phyloP scores from a whole-genome alignment of 30 jellyfish, hydroid and myxozoan species.

The Cassiopea andromeda region DNA sequence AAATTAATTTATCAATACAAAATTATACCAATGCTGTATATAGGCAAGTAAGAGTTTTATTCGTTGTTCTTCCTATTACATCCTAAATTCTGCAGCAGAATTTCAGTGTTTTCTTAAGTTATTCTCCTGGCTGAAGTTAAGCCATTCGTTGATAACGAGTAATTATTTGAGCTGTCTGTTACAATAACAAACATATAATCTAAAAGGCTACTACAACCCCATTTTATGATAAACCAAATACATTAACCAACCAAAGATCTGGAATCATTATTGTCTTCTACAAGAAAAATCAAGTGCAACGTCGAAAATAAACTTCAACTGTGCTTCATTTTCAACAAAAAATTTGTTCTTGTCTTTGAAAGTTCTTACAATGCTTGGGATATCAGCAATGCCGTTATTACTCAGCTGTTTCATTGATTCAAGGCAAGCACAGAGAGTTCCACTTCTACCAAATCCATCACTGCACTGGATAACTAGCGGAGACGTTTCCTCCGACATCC shows the following conservation, averaged over 20 bases:
- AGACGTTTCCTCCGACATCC: conserved; percentile 45
- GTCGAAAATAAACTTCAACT: conserved; percentile 65
- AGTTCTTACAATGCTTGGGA: conserved; percentile 33
- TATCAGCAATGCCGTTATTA: conserved; percentile 49
- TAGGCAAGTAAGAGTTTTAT: too few relatives aligned
- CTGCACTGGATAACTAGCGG: conserved; percentile 81
- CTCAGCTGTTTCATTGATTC: conserved; percentile 40
- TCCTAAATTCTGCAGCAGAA: too few relatives aligned
- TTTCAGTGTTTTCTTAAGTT: too few relatives aligned
- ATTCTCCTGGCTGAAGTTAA: too few relatives aligned
- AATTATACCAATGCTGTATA: too few relatives aligned
- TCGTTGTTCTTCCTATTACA: too few relatives aligned
- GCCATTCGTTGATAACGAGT: too few relatives aligned
- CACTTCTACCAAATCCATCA: conserved; percentile 90
- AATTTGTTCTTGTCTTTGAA: conserved; percentile 43
- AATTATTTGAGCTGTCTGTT: too few relatives aligned
- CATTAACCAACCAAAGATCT: neutral
- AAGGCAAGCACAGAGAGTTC: conserved; percentile 61
- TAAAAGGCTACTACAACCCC: too few relatives aligned
- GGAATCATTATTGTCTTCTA: neutral
- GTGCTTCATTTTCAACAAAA: conserved; percentile 63
- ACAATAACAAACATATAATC: too few relatives aligned
- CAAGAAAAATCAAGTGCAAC: conserved; percentile 43
- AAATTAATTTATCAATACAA: too few relatives aligned
- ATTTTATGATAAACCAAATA: too few relatives aligned